These are phyloP conservation scores for Iselma pallidipennis DNA, from an alignment of 2,888 invertebrate species.

Conservation along the genomic window DNA sequence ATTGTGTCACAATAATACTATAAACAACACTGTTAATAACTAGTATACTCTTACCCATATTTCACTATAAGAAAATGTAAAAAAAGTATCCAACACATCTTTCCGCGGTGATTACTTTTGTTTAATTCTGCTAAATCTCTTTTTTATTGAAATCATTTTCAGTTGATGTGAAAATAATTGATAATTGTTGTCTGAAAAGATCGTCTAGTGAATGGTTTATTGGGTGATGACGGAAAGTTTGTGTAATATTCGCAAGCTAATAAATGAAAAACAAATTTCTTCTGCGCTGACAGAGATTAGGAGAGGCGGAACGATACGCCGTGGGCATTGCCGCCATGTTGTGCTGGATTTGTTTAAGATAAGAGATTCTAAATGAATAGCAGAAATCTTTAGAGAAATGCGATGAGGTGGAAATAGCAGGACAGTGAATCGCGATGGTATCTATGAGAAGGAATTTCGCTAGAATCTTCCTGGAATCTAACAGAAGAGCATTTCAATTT, in stretches of 20 bases:
- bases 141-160: background rate
- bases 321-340: conserved; percentile 28
- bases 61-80: too few relatives aligned
- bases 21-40: too few relatives aligned
- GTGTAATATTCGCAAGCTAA: conserved; percentile 14
- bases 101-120: background rate
- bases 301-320: conserved; percentile 24
- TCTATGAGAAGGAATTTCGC: conserved; percentile 35
- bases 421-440: conserved; percentile 42
- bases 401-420: conserved; percentile 44
- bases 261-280: conserved; percentile 34
- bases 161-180: background rate
- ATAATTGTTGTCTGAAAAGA: background rate
- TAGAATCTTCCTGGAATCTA: conserved; percentile 37
- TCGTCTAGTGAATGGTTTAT: background rate
- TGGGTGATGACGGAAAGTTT: background rate
- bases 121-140: background rate
- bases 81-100: too few relatives aligned
- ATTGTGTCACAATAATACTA: too few relatives aligned
- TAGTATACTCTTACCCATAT: too few relatives aligned
- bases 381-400: conserved; percentile 43
- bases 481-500: conserved; percentile 40
- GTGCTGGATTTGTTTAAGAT: conserved; percentile 40
- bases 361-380: conserved; percentile 45
- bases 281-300: conserved; percentile 30